Evolutionary conservation across 30 jellyfish, hydroid and myxozoan genomes (phyloP), one percentile per base, ranked within the genome.

Genomic region (Aurelia sp.): DNA sequence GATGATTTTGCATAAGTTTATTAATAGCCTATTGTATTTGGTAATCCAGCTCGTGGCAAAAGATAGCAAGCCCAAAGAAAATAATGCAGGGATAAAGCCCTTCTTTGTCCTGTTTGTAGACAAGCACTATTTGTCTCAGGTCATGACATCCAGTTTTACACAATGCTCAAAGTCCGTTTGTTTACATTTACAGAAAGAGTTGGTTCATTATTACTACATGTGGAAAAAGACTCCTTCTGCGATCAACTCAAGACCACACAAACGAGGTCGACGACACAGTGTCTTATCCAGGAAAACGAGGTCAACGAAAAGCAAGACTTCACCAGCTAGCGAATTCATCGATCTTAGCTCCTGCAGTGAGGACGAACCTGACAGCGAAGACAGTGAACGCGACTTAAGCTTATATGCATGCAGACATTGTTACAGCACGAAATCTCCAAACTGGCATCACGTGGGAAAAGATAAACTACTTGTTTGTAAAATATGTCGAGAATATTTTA

Each of bases 391-490:
- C 50, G 97, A 95, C 62, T 71, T 84, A 23, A 95, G 99, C 58
- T 78, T 95, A 94, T 95, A 95, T 84, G 97, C 97, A 6, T 95
- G 99, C 63, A 70, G 99, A 11, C 99, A 95, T 70, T 95, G 99
- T 72, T 95, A 60, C 89, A 78, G 91, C 13, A 91, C 99, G 69
- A 84, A 95, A 62, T 95, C 99, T 0, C 97, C 96, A 7, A 95
- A 95, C 76, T 95, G 99, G 99, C 99, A 95, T 52, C 99, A 95
- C 66, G 99, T 96, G 13, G 99, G 99, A 35, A 95, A 95, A 75
- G 91, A 78, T 33, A 95, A 95, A 70, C 75, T 90, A 35, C 86
- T 95, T 19, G 96, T 89, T 16, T 95, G 99, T 78, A 35, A 86
- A 75, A 81, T 20, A 19, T 95, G 99, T 63, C 84, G 99, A 22